Conservation (phyloP, 2,797 vertebrate species). For the Lindbergichthys nudifrons region DNA sequence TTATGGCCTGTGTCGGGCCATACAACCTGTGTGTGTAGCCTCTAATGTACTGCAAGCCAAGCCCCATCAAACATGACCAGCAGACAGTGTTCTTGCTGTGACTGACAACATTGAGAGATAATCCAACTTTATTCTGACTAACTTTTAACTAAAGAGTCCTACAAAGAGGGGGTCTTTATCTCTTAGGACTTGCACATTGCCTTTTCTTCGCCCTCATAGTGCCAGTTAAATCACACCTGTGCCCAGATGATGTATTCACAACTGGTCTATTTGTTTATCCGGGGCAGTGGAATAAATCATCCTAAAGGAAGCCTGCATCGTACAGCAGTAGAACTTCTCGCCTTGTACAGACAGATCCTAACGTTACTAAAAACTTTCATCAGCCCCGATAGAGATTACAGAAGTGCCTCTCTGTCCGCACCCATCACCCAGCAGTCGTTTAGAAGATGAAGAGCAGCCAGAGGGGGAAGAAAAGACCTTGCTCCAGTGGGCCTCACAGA, state of each 20-base stretch:
- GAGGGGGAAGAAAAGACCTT: not conserved
- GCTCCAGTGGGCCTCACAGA: constrained; percentile 21
- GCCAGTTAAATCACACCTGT: constrained; percentile 47
- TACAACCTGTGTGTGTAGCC: constrained; percentile 25
- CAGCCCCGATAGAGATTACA: constrained; percentile 64
- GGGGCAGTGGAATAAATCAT: not conserved
- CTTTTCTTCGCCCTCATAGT: constrained; percentile 26
- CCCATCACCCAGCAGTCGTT: constrained; percentile 35
- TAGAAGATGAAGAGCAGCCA: constrained; percentile 43
- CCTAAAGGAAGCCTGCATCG: not conserved
- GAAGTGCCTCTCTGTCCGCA: constrained; percentile 69
- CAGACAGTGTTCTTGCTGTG: constrained; percentile 10
- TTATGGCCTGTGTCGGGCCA: constrained; percentile 7
- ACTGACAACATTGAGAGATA: constrained; percentile 55
- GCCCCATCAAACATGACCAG: constrained; percentile 23
- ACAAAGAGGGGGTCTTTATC: constrained; percentile 8
- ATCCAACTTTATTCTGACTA: constrained; percentile 27
- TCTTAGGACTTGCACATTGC: constrained; percentile 48
- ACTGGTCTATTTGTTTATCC: constrained; percentile 7
- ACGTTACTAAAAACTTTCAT: constrained; percentile 38
- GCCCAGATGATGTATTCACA: constrained; percentile 20
- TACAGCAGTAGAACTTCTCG: constrained; percentile 21
- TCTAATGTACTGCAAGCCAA: constrained; percentile 21
- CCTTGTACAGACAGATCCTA: constrained; percentile 9
- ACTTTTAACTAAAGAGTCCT: constrained; percentile 4